Evolutionary conservation across 2,797 vertebrate species (phyloP).

Genomic region (Channallabes apus): DNA sequence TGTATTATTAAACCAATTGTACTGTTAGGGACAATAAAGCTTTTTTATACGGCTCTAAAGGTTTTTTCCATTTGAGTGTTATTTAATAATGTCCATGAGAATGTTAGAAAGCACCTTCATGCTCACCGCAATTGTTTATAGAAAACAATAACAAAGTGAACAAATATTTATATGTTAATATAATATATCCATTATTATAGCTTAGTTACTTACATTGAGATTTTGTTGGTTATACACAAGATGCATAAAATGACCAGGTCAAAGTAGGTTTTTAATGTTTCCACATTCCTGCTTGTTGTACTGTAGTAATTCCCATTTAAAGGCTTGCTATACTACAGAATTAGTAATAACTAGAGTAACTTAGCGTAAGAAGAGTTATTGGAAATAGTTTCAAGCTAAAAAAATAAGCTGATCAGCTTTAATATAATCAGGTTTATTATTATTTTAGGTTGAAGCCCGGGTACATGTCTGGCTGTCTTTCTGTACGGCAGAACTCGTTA

Average conservation of each 20-base stretch:
- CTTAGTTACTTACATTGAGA: background rate
- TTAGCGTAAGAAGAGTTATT: too few relatives aligned
- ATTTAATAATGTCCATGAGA: background rate
- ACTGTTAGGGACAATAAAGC: background rate
- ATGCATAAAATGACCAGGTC: background rate
- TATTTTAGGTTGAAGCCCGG: too few relatives aligned
- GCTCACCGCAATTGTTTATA: background rate
- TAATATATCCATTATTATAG: background rate
- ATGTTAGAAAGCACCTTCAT: background rate
- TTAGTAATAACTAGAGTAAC: background rate
- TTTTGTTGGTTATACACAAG: background rate
- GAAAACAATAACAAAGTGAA: background rate
- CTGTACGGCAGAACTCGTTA: too few relatives aligned
- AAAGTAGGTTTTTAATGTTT: background rate
- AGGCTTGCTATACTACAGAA: background rate
- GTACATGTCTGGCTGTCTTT: too few relatives aligned
- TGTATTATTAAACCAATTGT: background rate
- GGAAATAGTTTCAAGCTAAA: too few relatives aligned
- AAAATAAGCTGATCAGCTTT: too few relatives aligned
- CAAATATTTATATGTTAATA: background rate
- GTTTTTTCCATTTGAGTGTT: background rate
- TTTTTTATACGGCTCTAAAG: too few relatives aligned
- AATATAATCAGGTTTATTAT: too few relatives aligned
- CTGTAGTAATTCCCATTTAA: background rate
- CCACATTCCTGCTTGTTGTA: background rate